These are phyloP conservation scores for Larimichthys polyactis DNA, from an alignment of 2,113 vertebrate species.

Conservation along the genomic window DNA sequence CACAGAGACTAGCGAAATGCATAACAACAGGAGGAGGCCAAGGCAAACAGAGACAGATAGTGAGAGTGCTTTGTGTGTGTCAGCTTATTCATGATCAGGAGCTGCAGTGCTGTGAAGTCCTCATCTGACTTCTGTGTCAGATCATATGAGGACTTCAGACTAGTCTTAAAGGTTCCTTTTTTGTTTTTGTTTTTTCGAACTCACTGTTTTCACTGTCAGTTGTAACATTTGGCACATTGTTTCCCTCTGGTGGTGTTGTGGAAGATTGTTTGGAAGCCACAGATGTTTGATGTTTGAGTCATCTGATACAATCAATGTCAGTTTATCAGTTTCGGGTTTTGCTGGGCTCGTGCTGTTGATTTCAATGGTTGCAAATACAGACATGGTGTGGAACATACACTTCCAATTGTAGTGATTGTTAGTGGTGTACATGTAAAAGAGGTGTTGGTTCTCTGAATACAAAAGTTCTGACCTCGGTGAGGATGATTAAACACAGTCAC, in stretches of 20 bases:
- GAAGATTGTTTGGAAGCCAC: not conserved
- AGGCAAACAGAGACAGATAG: not conserved
- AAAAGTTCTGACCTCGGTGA: no score
- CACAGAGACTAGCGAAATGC: not conserved
- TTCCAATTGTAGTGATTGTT: not conserved
- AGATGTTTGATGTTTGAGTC: not conserved
- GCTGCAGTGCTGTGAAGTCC: not conserved
- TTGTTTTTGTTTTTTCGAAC: not conserved
- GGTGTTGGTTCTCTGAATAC: no score
- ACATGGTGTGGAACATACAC: not conserved
- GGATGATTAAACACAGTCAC: no score
- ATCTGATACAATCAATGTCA: not conserved
- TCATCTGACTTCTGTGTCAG: not conserved
- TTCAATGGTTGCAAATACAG: not conserved
- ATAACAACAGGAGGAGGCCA: not conserved
- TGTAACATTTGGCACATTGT: not conserved
- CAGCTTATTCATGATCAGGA: conserved; percentile 16
- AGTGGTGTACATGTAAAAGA: no score
- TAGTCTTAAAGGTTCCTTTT: not conserved
- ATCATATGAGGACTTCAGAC: not conserved
- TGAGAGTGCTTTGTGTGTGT: not conserved
- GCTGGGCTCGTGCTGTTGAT: not conserved
- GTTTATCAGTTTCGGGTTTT: not conserved
- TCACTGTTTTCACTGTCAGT: not conserved
- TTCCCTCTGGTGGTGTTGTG: not conserved